phyloP scores from a whole-genome alignment of 2,888 invertebrate species.

The Callyntrura guangdongensis region DNA sequence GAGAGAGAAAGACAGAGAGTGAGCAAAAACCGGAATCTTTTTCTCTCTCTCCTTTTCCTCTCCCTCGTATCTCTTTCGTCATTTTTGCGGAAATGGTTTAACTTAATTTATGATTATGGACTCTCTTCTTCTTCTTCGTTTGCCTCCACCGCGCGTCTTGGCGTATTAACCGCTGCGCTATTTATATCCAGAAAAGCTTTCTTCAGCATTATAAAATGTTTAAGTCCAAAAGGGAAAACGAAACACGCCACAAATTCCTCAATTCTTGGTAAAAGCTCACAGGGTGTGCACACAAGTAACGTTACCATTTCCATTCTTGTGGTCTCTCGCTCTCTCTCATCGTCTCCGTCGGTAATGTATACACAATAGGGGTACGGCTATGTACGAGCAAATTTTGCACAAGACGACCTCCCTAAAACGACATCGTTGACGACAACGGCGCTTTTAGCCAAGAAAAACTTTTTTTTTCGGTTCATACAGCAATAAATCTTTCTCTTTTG shows the following conservation, averaged over 20 bases:
- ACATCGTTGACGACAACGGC: constrained; percentile 81
- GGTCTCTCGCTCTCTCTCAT: too few species aligned
- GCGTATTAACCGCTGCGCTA: too few species aligned
- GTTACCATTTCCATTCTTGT: too few species aligned
- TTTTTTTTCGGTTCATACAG: constrained; percentile 84
- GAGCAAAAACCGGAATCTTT: too few species aligned
- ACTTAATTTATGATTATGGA: constrained; percentile 84
- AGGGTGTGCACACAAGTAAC: constrained; percentile 53
- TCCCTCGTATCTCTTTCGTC: too few species aligned
- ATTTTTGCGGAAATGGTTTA: constrained; percentile 84
- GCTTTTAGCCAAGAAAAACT: constrained; percentile 84
- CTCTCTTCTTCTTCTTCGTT: neutral
- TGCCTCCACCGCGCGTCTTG: neutral
- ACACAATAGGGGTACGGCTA: too few species aligned
- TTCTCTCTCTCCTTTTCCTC: too few species aligned
- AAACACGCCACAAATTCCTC: neutral
- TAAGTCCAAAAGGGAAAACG: neutral
- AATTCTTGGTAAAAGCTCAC: neutral
- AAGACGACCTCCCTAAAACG: too few species aligned
- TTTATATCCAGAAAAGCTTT: too few species aligned
- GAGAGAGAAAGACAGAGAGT: too few species aligned
- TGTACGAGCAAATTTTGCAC: too few species aligned
- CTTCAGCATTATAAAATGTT: neutral
- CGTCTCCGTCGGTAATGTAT: too few species aligned
- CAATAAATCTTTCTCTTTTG: constrained; percentile 84